These are phyloP conservation scores for Pantherophis alleghaniensis DNA, from an alignment of 2,797 vertebrate genomes.

Conservation along the genomic window DNA sequence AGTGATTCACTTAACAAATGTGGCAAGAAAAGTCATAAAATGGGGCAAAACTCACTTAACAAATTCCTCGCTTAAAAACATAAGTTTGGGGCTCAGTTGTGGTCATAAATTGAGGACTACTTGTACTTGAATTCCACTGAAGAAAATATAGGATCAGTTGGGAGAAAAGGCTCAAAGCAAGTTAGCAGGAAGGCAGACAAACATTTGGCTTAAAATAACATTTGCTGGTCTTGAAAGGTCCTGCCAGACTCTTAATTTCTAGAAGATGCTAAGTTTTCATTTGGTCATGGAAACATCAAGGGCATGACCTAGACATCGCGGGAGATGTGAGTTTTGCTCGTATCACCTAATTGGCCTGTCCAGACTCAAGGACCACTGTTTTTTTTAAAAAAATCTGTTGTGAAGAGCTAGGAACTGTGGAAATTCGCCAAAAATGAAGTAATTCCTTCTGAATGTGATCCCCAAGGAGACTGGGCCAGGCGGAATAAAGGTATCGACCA, in stretches of 20 bases:
- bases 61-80: neutral
- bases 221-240: neutral
- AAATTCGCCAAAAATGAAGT: constrained; percentile 61
- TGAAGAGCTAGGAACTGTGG: constrained; percentile 58
- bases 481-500: constrained; percentile 63
- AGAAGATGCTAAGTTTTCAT: constrained; percentile 5
- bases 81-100: neutral
- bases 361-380: neutral
- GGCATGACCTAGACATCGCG: constrained; percentile 54
- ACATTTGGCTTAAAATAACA: neutral
- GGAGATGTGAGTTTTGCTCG: constrained; percentile 57
- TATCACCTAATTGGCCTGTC: neutral
- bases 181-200: neutral
- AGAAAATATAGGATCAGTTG: neutral
- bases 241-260: neutral
- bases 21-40: neutral
- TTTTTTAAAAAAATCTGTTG: constrained; percentile 46
- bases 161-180: neutral
- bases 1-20: too few species aligned
- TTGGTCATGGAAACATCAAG: constrained; percentile 59
- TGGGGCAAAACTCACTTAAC: neutral
- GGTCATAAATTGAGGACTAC: neutral
- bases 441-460: constrained; percentile 64
- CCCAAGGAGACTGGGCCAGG: constrained; percentile 57
- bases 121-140: neutral